phyloP scores from a whole-genome alignment of 1,140 invertebrate species.

The fruit fly (Drosophila melanogaster) region Release_6_plus_ISO1_MT NT_037436.4:1028501-1029000 shows the following conservation, averaged over 20 bases:
- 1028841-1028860: constrained; percentile 11
- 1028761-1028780: neutral
- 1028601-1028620: neutral
- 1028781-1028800: constrained; percentile 12
- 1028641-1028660: constrained; percentile 7
- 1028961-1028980: constrained; percentile 29
- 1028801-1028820: constrained; percentile 4
- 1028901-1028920: neutral
- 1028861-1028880: constrained; percentile 10
- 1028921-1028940: neutral
- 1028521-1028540: neutral
- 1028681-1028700: constrained; percentile 1
- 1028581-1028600: neutral
- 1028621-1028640: constrained; percentile 20
- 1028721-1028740: neutral
- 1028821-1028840: neutral
- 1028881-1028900: constrained; percentile 39
- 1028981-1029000: constrained; percentile 16
- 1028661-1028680: constrained; percentile 20
- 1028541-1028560: neutral
- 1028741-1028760: constrained; percentile 2
- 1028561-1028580: neutral
- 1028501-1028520: constrained; percentile 33
- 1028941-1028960: constrained; percentile 1
- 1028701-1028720: neutral